Base-by-base conservation (phyloP, 2,113 vertebrate genomes). In the Galemys pyrenaicus region DNA sequence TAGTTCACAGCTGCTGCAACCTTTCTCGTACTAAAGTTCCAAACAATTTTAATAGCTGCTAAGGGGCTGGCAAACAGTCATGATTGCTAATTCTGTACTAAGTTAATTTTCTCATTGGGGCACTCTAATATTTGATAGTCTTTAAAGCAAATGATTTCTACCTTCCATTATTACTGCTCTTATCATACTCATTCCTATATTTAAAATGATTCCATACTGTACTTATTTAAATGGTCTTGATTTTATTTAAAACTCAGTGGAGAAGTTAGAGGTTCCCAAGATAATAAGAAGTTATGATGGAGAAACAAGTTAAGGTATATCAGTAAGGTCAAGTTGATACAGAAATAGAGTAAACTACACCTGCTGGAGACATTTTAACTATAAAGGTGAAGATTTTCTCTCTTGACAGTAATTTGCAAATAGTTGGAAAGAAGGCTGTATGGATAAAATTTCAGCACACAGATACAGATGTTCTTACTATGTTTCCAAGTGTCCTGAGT, bases 81-180 rank as follows among this genome's bases (percentile, higher is more conserved):
- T 96, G 93, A 95, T 93, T 95, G 84, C 79, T 97, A 95, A 93
- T 91, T 96, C 78, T 96, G 41, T 92, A 39, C 51, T 92, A 94
- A 91, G 93, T 44, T 92, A 83, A 86, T 88, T 94, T 94, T 95
- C 95, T 95, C 91, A 94, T 89, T 91, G 39, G 86, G 65, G 30
- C 60, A 82, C 86, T 92, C 74, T 91, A 92, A 91, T 92, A 96
- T 96, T 92, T 94, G 82, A 94, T 94, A 87, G 56, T 93, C 86
- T 94, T 95, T 91, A 94, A 95, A 89, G 60, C 51, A 83, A 95
- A 94, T 86, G 8, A 91, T 92, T 87, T 93, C 65, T 81, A 92
- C 39, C 77, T 95, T 92, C 54, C 58, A 75, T 89, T 94, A 68
- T 95, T 95, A 90, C 81, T 87, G n/a, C 56, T 87, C 71, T 28